Evolutionary conservation across 2,113 vertebrate genomes (phyloP).

Genomic region (Neomonachus schauinslandi): DNA sequence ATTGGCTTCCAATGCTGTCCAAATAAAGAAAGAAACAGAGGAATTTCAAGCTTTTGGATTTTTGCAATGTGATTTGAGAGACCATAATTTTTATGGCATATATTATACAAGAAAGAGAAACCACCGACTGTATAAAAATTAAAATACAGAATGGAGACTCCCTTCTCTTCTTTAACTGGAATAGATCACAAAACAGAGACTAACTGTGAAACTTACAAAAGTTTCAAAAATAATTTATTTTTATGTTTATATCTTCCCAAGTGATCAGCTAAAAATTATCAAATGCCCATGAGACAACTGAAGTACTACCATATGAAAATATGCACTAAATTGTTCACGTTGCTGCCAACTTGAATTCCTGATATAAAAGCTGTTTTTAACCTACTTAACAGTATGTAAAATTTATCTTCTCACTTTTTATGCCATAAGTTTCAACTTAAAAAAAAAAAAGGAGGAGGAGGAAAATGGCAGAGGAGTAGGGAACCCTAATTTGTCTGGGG

Average conservation of each 20-base stretch:
- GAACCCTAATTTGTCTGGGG: too few species aligned
- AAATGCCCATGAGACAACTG: not conserved
- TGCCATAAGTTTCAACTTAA: not conserved
- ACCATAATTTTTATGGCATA: not conserved
- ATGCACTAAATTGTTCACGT: not conserved
- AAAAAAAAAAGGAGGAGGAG: not conserved
- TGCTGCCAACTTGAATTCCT: not conserved
- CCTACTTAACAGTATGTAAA: not conserved
- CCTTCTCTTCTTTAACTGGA: not conserved
- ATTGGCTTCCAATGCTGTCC: not conserved
- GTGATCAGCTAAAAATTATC: not conserved
- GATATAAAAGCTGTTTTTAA: conserved; percentile 36
- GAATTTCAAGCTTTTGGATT: not conserved
- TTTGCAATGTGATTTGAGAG: not conserved
- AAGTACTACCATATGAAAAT: conserved; percentile 35
- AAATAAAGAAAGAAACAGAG: not conserved
- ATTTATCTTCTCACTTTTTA: not conserved
- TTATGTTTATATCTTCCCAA: not conserved
- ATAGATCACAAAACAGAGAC: conserved; percentile 5
- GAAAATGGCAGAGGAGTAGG: too few species aligned
- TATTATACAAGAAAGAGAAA: not conserved
- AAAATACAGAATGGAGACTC: not conserved
- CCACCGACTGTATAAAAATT: not conserved
- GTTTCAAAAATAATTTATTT: not conserved
- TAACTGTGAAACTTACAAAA: not conserved